Base-by-base conservation (phyloP, 23 tunicate genomes). In the Styela clava region DNA sequence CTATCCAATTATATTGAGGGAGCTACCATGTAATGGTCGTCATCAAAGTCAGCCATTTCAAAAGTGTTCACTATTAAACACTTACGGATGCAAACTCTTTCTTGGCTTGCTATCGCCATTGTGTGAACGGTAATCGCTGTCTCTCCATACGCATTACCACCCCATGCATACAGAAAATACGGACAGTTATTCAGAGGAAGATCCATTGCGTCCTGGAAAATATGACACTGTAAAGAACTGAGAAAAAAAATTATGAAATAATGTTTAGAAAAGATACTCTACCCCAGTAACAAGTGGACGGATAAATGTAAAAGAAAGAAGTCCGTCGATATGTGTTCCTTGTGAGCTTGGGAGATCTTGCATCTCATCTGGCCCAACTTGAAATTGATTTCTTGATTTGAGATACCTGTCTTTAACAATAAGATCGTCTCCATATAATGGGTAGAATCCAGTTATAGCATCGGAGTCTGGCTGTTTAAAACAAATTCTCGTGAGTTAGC, bases 141-240 rank as follows among this genome's bases (percentile, higher is more conserved):
- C 7, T 44, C 56, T 44, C 56, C 56, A 44, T 44, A 44, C 7
- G 56, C 56, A 44, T 44, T 63, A 31, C 86, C 86, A 25, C 86
- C 86, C 86, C 86, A 83, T 27, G 86, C 86, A 32, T 83, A 83
- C 26, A 83, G 69, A 27, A 83, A 83, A 61, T 83, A 61, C 25
- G 52, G 32, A 73, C 86, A 83, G 1, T 83, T 69, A 34, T 69
- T 72, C 33, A 83, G 34, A 61, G 86, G 28, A 35, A 83, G 30
- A 62, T 83, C 86, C 29, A 62, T 83, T 12, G 44, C 3, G n/a
- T 83, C 86, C 86, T 83, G 85, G 56, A 44, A 44, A 44, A 44
- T 12, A 12, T 7, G 56, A 44, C 56, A 44, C 56, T 7, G 56
- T 5, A 44, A 44, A 44, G 12, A 12, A 44, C 9, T 5, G 56